Base-by-base conservation (phyloP, 1,140 invertebrate genomes). In the Drosophila trapezifrons region DNA sequence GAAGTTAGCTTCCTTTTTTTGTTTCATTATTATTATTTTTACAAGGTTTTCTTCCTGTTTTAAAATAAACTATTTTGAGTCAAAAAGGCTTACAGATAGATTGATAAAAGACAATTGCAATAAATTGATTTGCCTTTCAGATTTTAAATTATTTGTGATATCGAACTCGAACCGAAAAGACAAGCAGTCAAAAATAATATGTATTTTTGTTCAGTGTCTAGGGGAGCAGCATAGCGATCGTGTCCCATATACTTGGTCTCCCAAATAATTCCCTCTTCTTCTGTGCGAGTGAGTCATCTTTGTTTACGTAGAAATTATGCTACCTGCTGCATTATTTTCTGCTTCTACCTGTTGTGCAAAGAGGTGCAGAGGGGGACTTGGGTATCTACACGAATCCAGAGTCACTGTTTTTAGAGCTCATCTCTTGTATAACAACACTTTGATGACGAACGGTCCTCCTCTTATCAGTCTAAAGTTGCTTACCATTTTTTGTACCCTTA, bases 251-350 rank as follows among this genome's bases (percentile, higher is more conserved):
- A 77, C 47, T 73, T 77, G 62, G 58, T 65, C 80, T 55, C 60
- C 54, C 49, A 35, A 58, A 84, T 67, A 78, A 60, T 72, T 81
- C 63, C 63, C 37, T 81, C 27, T 25, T 40, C 15, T 38, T 58
- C 20, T 18, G 7, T n/a, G 9, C 37, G 43, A 9, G 60, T 86
- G 83, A 86, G 55, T 86, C 83, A 86, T 76, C 83, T 45, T 57
- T 87, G 83, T 86, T 86, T 87, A 87, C 72, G 58, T 86, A 82
- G 76, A 87, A 86, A 86, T 86, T 86, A 83, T 86, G 83, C 83
- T 86, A 86, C 83, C 83, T 86, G 83, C 76, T 86, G 83, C 83
- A 87, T 42, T 82, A 27, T 79, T 56, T 73, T 45, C 37, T 42
- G 22, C 20, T 60, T 82, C 46, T 87, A 72, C 75, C 83, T 82